A percentile compares a stretch with the other conserved stretches of the same genome.
phyloP scores from a whole-genome alignment of 1,140 invertebrate genomes.

The Drosophila prosaltans region DNA sequence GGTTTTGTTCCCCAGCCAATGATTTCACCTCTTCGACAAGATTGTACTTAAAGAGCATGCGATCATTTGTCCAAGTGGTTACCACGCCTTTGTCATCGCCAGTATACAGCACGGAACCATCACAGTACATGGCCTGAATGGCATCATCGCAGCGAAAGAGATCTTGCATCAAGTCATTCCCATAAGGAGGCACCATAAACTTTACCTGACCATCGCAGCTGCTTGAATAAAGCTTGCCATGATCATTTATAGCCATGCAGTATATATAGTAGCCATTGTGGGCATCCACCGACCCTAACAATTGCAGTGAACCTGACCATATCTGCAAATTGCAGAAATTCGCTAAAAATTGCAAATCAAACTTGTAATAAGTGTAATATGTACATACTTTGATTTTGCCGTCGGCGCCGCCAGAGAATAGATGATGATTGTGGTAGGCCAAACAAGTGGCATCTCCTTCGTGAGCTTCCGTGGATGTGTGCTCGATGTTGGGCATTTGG shows the following conservation, averaged over 20 bases:
- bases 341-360: not conserved
- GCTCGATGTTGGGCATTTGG: conserved; percentile 60
- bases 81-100: conserved; percentile 82
- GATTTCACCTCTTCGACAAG: conserved; percentile 81
- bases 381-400: conserved; percentile 82
- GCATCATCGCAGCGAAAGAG: conserved; percentile 74
- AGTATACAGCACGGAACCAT: conserved; percentile 68
- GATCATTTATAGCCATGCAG: conserved; percentile 68
- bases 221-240: conserved; percentile 78
- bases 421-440: conserved; percentile 59
- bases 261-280: conserved; percentile 77
- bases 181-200: conserved; percentile 69
- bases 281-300: conserved; percentile 59
- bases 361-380: not conserved
- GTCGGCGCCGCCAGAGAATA: conserved; percentile 82
- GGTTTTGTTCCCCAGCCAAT: conserved; percentile 65
- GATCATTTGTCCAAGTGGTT: conserved; percentile 77
- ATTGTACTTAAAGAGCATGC: conserved; percentile 80
- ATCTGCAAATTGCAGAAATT: conserved; percentile 33
- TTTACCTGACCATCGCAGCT: conserved; percentile 80
- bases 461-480: conserved; percentile 69
- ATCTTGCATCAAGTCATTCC: conserved; percentile 47
- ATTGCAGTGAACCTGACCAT: conserved; percentile 60
- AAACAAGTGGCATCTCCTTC: conserved; percentile 76
- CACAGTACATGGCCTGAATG: conserved; percentile 75